Base-by-base conservation (phyloP, 2,797 vertebrate species). In the Sandelia bainsii region DNA sequence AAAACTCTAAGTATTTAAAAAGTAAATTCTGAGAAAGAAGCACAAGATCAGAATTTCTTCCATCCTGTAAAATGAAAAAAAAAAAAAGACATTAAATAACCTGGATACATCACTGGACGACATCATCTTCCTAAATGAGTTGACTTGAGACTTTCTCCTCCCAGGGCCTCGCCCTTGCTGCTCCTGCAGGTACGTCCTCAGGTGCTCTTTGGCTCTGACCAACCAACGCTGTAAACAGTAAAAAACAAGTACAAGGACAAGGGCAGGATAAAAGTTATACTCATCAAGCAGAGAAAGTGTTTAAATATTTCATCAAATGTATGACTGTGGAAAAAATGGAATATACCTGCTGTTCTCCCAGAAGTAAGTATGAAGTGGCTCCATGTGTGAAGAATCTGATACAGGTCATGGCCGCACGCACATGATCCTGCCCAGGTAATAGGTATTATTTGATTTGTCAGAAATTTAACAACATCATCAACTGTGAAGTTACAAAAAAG, bases 401-500 rank as follows among this genome's bases (percentile, higher is more conserved):
- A 68, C 98, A 99, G 11, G 97, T 99, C 97, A 99, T 99, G 48
- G 98, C 97, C 0, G 98, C 97, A 53, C 98, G 96, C 50, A 99
- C 95, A 0, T 99, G 96, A 91, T 99, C 98, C 98, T 99, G 88
- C 14, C 1, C 17, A 64, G 68, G 82, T 3, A 57, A 63, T 8
- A 25, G 17, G 1, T 23, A n/a, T 40, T 52, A 46, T 62, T 50
- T 40, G 0, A 49, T 17, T 6, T 46, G 16, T 39, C 39, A 16
- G 19, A 17, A n/a, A 59, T 25, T 5, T 1, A 52, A 16, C 16
- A 23, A 13, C 45, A 53, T 16, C 29, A 48, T 25, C 34, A 29
- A 2, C 10, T 13, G 4, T 13, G 1, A 42, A 42, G 5, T 16
- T 42, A 42, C 13, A 40, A 11, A 12, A 12, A 40, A 40, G 11